A percentile compares a stretch with the other conserved stretches of the same genome.
These are phyloP conservation scores for Natator depressus DNA, from an alignment of 2,113 vertebrate genomes.

Conservation along the genomic window DNA sequence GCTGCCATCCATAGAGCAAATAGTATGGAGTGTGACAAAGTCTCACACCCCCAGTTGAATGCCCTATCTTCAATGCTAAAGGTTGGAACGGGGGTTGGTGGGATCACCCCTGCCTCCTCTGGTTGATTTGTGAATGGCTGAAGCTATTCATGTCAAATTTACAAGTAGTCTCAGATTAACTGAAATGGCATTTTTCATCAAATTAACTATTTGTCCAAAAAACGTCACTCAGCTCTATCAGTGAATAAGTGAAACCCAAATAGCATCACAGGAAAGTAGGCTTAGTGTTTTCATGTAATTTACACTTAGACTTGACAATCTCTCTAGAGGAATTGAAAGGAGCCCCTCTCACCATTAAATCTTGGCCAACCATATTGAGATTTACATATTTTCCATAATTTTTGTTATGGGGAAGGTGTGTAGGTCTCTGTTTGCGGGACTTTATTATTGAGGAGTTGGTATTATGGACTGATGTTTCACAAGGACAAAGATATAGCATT, in stretches of 20 bases:
- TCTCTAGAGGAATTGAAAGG: neutral
- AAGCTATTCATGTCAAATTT: neutral
- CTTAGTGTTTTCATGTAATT: conserved; percentile 2
- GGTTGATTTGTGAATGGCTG: neutral
- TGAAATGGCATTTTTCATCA: too few species aligned
- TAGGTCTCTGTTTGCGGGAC: neutral
- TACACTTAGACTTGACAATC: conserved; percentile 29
- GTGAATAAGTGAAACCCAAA: conserved; percentile 38
- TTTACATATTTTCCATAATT: neutral
- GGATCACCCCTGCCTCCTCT: neutral
- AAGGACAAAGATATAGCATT: neutral
- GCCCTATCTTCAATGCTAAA: neutral
- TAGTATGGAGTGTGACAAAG: neutral
- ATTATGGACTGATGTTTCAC: neutral
- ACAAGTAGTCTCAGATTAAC: too few species aligned
- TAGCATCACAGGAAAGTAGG: neutral
- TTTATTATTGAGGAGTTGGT: neutral
- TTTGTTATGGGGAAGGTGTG: neutral
- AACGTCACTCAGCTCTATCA: neutral
- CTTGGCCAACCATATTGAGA: neutral
- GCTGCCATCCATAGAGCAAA: neutral
- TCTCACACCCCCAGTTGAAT: neutral
- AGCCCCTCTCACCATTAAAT: neutral
- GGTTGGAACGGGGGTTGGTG: neutral
- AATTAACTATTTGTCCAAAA: too few species aligned